Conservation (phyloP, 2,113 vertebrate genomes). For the Daubentonia madagascariensis region DNA sequence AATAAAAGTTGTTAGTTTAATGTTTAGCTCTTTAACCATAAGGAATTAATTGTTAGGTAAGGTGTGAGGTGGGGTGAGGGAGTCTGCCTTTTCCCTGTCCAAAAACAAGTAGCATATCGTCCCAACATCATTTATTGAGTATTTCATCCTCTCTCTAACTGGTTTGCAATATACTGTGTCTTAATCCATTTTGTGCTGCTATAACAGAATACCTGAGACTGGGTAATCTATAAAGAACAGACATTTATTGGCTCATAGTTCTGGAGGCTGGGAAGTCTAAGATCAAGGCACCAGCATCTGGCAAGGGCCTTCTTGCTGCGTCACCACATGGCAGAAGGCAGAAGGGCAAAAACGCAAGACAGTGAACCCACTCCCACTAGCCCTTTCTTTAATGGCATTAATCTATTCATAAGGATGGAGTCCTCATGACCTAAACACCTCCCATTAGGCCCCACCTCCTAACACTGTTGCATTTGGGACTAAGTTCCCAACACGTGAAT, state of each 20-base stretch:
- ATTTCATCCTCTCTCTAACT: not conserved
- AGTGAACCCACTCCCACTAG: not conserved
- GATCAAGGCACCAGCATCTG: not conserved
- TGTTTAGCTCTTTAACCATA: not conserved
- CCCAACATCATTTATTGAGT: not conserved
- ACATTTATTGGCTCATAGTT: not conserved
- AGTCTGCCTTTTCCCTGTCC: not conserved
- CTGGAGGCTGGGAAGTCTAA: not conserved
- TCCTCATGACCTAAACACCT: not conserved
- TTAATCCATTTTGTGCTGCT: not conserved
- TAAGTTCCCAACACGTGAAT: not conserved
- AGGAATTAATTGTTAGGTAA: not conserved
- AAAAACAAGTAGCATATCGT: not conserved
- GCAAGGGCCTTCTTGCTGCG: not conserved
- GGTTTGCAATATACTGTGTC: not conserved
- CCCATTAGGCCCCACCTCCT: not conserved
- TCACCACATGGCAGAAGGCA: not conserved
- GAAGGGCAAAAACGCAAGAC: not conserved
- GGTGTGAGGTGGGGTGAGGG: not conserved
- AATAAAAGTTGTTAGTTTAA: not conserved
- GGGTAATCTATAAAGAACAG: not conserved
- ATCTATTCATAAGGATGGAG: not conserved
- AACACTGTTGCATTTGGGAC: not conserved
- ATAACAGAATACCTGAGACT: not conserved
- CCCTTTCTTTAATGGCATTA: not conserved